phyloP scores from a whole-genome alignment of 64 coral and sea anemone genomes.

The Astreopora myriophthalma region DNA sequence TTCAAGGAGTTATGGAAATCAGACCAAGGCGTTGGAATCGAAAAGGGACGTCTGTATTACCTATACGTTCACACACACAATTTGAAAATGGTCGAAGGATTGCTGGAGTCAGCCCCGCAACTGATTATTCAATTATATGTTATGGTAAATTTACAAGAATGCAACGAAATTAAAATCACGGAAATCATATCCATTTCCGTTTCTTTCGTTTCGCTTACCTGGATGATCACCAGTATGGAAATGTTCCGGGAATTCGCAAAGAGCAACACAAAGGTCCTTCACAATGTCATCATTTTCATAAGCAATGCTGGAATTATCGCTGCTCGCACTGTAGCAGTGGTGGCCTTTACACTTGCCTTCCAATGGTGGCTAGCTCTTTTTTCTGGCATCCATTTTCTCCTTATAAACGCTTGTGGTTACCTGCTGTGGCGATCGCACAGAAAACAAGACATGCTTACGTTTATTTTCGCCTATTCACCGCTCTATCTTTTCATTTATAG shows the following conservation, averaged over 20 bases:
- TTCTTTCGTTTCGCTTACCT: neutral
- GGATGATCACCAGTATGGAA: slow-evolving; percentile 23
- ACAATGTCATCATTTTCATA: neutral
- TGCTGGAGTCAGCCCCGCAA: slow-evolving; percentile 7
- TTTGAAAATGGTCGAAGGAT: slow-evolving; percentile 33
- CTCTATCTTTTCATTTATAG: slow-evolving; percentile 25
- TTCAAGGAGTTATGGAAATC: slow-evolving; percentile 33
- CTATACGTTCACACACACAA: slow-evolving; percentile 17
- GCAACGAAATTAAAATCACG: neutral
- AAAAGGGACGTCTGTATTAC: slow-evolving; percentile 30
- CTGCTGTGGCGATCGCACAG: slow-evolving; percentile 4
- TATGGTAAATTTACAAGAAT: neutral
- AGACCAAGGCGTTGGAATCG: neutral
- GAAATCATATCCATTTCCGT: neutral
- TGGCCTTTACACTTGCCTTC: neutral
- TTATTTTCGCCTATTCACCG: slow-evolving; percentile 25
- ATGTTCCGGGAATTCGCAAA: neutral
- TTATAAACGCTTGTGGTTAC: neutral
- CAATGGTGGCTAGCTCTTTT: neutral
- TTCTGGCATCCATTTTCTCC: neutral
- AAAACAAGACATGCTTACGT: slow-evolving; percentile 22
- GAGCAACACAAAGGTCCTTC: neutral
- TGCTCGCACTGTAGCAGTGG: neutral
- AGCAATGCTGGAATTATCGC: slow-evolving; percentile 1
- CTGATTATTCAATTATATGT: slow-evolving; percentile 19